A percentile compares a stretch with the other conserved stretches of the same genome.
These are phyloP conservation scores for Prenolepis imparis DNA, from an alignment of 2,888 invertebrate species.

Conservation along the genomic window DNA sequence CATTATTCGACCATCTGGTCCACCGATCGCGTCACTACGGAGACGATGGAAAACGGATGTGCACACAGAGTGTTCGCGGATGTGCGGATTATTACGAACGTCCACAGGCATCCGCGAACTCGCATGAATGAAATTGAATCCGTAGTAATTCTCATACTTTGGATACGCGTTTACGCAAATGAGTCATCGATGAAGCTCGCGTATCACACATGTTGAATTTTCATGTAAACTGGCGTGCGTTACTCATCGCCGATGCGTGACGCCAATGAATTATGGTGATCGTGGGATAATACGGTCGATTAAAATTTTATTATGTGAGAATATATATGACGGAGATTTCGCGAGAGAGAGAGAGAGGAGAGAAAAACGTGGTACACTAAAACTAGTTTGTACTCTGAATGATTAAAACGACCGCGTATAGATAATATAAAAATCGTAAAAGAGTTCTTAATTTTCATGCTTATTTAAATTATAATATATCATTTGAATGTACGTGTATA, in stretches of 20 bases:
- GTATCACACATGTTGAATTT: constrained; percentile 25
- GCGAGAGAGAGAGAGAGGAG: no score
- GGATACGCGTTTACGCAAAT: constrained; percentile 22
- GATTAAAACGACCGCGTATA: background rate
- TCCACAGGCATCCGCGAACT: constrained; percentile 4
- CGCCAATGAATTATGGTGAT: background rate
- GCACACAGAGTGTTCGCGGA: constrained; percentile 11
- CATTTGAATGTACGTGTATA: no score
- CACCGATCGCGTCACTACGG: constrained; percentile 47
- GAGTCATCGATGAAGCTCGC: constrained; percentile 28
- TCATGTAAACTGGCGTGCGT: constrained; percentile 10
- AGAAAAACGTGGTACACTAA: background rate
- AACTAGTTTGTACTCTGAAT: background rate
- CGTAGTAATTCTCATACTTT: constrained; percentile 48
- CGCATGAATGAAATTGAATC: constrained; percentile 48
- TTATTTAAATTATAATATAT: no score
- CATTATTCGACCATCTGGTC: constrained; percentile 70
- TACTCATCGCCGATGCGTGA: constrained; percentile 27
- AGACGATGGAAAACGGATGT: constrained; percentile 19
- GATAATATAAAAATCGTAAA: background rate
- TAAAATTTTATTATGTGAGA: constrained; percentile 3
- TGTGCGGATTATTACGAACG: background rate
- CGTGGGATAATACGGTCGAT: background rate
- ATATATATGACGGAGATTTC: background rate
- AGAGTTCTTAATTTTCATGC: background rate